Base-by-base conservation (phyloP, 2,888 invertebrate genomes). In the Coremacera marginata region DNA sequence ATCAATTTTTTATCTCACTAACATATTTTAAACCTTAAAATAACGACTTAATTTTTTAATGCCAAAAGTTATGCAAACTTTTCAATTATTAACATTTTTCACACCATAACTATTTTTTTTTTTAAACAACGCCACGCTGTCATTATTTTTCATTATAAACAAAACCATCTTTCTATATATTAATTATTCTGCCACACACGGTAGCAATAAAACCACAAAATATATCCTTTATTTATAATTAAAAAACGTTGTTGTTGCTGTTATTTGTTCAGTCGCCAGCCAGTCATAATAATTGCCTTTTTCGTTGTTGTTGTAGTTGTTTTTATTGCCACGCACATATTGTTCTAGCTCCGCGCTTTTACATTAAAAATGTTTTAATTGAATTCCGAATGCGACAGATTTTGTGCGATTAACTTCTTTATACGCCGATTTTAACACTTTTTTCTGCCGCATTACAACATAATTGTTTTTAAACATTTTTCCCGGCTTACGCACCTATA, bases 391-490 rank as follows among this genome's bases (percentile, higher is more conserved):
- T 63, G 63, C 63, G 27, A 27, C 52, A n/a, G 51, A 63, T 63
- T 63, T 44, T 51, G 52, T 65, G 27, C 63, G 73, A 73, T 65
- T 71, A 71, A 71, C 31, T 37, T 55, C 71, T 60, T 71, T 60
- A 71, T 51, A 22, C 19, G 14, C n/a, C n/a, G 27, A 11, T 62
- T 73, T 73, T 65, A 44, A 60, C 44, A 27, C 62, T 44, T 73
- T 63, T 62, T 25, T 16, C 19, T 14, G 71, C 37, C 19, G 7
- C 44, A 55, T 51, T 52, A 55, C 22, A 72, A 37, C 25, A 22
- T 60, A 22, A 72, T 49, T 49, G 62, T 44, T 60, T 62, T 72
- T 22, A 11, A 37, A 62, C 70, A 70, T 7, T 65, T 31, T 34
- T 63, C 63, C 16, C 63, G 11, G n/a, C 34, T 31, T 3, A 16